Conservation (phyloP, 2,888 invertebrate species). For the Agrochola lota region DNA sequence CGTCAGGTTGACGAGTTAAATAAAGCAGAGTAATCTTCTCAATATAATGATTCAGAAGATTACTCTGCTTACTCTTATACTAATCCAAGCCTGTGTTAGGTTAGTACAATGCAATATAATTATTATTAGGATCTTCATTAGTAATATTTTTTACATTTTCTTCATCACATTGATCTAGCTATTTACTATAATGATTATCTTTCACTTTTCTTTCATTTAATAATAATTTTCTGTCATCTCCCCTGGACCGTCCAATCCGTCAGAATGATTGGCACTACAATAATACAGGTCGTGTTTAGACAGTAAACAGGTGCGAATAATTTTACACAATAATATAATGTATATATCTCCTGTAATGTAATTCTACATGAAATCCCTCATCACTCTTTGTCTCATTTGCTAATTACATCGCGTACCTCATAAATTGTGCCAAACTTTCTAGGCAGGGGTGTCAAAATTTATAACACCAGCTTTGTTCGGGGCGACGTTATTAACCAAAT, state of each 20-base stretch:
- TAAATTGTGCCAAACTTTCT: conserved; percentile 64
- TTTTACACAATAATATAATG: conserved; percentile 17
- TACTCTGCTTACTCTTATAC: not conserved
- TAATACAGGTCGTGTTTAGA: not conserved
- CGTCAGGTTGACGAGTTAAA: not conserved
- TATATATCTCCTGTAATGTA: conserved; percentile 21
- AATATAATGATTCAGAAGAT: not conserved
- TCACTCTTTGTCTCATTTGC: conserved; percentile 51
- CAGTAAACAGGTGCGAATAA: not conserved
- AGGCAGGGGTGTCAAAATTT: conserved; percentile 64
- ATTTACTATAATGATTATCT: not conserved
- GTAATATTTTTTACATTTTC: not conserved
- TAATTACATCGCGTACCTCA: conserved; percentile 60
- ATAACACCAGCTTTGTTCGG: conserved; percentile 60
- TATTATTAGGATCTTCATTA: not conserved
- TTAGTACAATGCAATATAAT: not conserved
- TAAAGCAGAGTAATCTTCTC: not conserved
- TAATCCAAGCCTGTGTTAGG: not conserved
- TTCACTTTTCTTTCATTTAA: not conserved
- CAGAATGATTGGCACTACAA: conserved; percentile 10
- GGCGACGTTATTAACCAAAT: conserved; percentile 67
- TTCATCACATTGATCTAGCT: not conserved
- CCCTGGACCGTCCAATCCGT: not conserved
- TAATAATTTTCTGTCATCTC: not conserved
- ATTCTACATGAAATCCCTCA: conserved; percentile 29